These are phyloP conservation scores for Limosa lapponica DNA, from an alignment of 2,797 vertebrate genomes.

Conservation along the genomic window DNA sequence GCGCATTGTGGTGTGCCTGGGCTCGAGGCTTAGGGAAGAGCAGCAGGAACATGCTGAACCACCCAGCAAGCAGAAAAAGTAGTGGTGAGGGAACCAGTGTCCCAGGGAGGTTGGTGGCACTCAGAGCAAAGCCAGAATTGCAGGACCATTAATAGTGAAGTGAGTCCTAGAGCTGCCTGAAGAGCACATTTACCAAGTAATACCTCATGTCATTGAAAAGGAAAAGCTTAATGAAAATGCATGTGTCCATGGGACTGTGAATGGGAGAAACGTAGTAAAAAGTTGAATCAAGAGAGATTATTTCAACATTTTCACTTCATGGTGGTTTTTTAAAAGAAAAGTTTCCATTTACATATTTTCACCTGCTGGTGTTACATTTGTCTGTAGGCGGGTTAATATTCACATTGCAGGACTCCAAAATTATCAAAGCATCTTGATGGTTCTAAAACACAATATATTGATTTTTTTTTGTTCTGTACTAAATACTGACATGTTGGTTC, in stretches of 20 bases:
- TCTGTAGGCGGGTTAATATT: fast-evolving
- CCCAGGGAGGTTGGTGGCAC: fast-evolving
- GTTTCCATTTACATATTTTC: neutral
- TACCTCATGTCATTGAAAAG: neutral
- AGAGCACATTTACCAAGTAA: neutral
- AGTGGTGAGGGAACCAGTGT: neutral
- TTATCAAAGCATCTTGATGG: neutral
- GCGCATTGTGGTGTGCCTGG: neutral
- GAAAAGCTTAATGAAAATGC: neutral
- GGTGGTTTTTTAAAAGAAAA: neutral
- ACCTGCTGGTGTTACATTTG: neutral
- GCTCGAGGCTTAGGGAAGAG: neutral
- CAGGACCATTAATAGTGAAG: neutral
- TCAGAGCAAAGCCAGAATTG: neutral
- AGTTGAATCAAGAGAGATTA: neutral
- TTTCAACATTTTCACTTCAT: neutral
- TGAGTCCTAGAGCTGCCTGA: neutral
- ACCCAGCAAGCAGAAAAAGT: neutral
- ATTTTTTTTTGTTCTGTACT: neutral
- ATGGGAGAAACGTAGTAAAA: neutral
- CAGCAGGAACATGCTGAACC: fast-evolving
- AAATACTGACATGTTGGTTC: neutral
- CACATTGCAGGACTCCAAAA: neutral
- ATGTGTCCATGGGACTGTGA: neutral
- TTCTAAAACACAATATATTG: neutral